Base-by-base conservation (phyloP, 2,113 vertebrate genomes). In the Microcebus murinus region DNA sequence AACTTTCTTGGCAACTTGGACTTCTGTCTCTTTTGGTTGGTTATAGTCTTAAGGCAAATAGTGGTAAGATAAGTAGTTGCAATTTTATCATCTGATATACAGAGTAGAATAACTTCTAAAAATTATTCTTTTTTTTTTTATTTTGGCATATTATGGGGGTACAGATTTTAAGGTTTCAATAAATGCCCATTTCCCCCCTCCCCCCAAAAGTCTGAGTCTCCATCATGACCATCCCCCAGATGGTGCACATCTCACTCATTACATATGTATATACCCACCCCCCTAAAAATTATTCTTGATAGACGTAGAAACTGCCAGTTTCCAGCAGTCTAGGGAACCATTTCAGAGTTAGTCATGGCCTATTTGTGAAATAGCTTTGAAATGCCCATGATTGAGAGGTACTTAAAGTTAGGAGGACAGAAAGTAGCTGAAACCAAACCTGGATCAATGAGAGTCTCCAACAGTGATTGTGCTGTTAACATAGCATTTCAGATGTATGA, bases 61-160 rank as follows among this genome's bases (percentile, higher is more conserved):
- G 45, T 14, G 34, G 0, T 1, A 0, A 48, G 34, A 57, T 0
- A 14, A 80, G 29, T 15, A 21, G 39, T 39, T 89, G 39, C 84
- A 0, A 45, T 67, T 48, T 0, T 68, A 65, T 34, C 27, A 70
- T 39, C 25, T 36, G 3, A 17, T 86, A 23, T 55, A 90, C 0
- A 70, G 70, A 76, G 4, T 50, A 65, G 68, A 34, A 8, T 17
- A 90, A 61, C 73, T 81, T 71, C 52, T 71, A 50, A 57, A 91
- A 68, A 45, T 80, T 45, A 68, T 36, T 74, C 39, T 80, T 36
- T n/a, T n/a, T n/a, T n/a, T n/a, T n/a, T n/a, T n/a, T n/a, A n/a
- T n/a, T n/a, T n/a, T n/a, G n/a, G n/a, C n/a, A n/a, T n/a, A n/a
- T n/a, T n/a, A n/a, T n/a, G n/a, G n/a, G n/a, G n/a, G n/a, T n/a